These are phyloP conservation scores for Hydrozoanthus tunicans DNA, from an alignment of 64 coral and sea anemone genomes.

Conservation along the genomic window DNA sequence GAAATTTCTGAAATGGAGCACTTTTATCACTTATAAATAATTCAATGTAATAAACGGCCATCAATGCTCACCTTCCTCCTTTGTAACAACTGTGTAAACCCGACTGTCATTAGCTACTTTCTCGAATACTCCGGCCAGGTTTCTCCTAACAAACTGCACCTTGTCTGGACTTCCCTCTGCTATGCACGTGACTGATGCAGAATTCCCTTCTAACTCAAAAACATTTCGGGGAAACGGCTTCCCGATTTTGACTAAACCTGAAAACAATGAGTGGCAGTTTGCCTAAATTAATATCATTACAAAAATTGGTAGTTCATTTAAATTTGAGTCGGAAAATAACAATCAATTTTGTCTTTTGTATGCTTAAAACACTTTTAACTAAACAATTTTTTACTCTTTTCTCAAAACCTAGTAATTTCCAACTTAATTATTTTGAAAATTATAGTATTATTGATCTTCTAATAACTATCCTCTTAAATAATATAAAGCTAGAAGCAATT, in stretches of 20 bases:
- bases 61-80: background rate
- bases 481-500: too few relatives aligned
- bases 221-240: slow-evolving; percentile 30
- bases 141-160: slow-evolving; percentile 47
- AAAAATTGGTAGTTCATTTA: background rate
- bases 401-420: too few relatives aligned
- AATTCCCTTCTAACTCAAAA: background rate
- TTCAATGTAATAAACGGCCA: too few relatives aligned
- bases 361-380: background rate
- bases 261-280: background rate
- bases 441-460: too few relatives aligned
- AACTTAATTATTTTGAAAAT: too few relatives aligned
- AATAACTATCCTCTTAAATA: too few relatives aligned
- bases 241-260: slow-evolving; percentile 31
- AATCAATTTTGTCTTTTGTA: background rate
- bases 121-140: background rate
- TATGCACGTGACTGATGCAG: slow-evolving; percentile 24
- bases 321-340: background rate
- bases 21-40: too few relatives aligned
- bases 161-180: slow-evolving; percentile 28
- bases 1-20: too few relatives aligned
- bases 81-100: background rate
- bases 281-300: background rate
- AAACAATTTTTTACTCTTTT: background rate
- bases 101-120: slow-evolving; percentile 20